Evolutionary conservation across 1,140 invertebrate genomes (phyloP).

Genomic region (Eriosoma lanigerum): DNA sequence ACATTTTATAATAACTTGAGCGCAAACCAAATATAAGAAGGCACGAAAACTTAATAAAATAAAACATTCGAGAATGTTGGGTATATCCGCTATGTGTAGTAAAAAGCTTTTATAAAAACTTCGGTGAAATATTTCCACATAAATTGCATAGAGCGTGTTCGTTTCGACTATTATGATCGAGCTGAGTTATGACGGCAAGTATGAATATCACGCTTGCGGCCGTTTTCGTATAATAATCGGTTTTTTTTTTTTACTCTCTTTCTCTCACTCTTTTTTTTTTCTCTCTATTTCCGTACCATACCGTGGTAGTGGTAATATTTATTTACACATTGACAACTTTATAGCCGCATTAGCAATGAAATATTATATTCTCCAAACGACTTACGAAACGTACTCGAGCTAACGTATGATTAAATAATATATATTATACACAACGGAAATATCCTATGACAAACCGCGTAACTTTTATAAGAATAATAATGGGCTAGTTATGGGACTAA

Average conservation of each 20-base stretch:
- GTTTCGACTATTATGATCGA: constrained; percentile 10
- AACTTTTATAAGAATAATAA: not conserved
- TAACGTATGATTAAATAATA: constrained; percentile 34
- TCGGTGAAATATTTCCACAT: constrained; percentile 16
- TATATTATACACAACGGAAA: not conserved
- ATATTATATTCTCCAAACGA: constrained; percentile 9
- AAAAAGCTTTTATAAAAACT: constrained; percentile 26
- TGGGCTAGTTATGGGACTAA: too few species aligned
- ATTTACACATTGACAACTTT: constrained; percentile 31
- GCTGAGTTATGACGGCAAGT: too few species aligned
- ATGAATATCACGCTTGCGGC: not conserved
- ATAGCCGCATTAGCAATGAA: constrained; percentile 32
- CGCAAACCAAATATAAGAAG: not conserved
- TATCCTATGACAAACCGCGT: constrained; percentile 19
- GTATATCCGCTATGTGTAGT: constrained; percentile 24
- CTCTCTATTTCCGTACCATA: not conserved
- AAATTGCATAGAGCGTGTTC: not conserved
- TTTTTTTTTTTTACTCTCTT: not conserved
- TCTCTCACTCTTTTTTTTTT: too few species aligned
- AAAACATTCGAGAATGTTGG: constrained; percentile 12
- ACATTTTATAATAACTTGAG: not conserved
- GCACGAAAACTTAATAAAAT: constrained; percentile 3
- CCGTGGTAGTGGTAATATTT: constrained; percentile 29
- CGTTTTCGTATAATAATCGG: not conserved
- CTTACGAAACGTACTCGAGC: not conserved